phyloP scores from a whole-genome alignment of 2,888 invertebrate genomes.

The Harmothoe impar region DNA sequence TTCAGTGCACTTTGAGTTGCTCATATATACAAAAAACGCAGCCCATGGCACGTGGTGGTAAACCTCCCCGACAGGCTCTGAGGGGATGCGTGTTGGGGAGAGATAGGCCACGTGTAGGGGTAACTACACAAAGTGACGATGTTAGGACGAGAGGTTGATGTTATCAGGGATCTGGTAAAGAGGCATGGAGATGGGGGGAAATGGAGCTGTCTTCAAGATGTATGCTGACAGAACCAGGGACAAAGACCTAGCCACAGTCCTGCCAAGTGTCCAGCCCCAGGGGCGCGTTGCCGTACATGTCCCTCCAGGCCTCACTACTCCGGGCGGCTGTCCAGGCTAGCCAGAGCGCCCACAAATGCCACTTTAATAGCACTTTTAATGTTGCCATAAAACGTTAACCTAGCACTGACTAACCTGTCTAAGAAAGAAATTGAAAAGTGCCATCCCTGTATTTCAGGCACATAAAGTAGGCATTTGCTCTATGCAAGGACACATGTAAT shows the following conservation, averaged over 20 bases:
- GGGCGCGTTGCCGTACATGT: not conserved
- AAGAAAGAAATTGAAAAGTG: too few species aligned
- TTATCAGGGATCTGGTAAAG: not conserved
- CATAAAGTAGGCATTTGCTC: too few species aligned
- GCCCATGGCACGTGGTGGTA: not conserved
- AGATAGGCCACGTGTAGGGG: not conserved
- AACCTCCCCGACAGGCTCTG: conserved; percentile 6
- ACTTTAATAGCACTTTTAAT: conserved; percentile 29
- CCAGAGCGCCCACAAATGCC: not conserved
- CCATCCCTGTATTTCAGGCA: too few species aligned
- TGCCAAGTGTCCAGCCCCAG: not conserved
- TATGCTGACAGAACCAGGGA: not conserved
- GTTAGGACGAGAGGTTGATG: conserved; percentile 13
- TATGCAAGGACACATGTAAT: too few species aligned
- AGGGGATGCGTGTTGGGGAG: not conserved
- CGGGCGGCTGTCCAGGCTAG: too few species aligned
- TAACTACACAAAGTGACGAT: conserved; percentile 42
- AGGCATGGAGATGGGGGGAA: not conserved
- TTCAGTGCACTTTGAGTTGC: not conserved
- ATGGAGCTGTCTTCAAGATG: not conserved
- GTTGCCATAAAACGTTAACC: not conserved
- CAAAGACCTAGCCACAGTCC: not conserved
- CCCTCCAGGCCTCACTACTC: not conserved
- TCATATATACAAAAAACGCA: not conserved
- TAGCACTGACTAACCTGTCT: not conserved